Evolutionary conservation across 2,888 invertebrate genomes (phyloP).

Genomic region (Hemistola chrysoprasaria): DNA sequence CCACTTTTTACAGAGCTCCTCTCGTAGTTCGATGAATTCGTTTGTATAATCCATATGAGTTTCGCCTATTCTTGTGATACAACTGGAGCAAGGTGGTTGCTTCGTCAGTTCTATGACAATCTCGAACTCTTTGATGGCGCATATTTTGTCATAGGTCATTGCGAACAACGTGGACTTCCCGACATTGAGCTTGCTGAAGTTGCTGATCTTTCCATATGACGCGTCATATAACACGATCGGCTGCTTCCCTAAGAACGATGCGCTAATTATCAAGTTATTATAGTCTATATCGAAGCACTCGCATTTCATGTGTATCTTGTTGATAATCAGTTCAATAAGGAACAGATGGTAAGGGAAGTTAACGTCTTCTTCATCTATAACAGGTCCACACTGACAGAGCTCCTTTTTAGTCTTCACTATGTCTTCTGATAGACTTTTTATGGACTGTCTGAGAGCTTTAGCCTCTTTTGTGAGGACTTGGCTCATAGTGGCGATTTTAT

Average conservation of each 20-base stretch:
- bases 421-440: constrained; percentile 60
- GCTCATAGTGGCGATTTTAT: constrained; percentile 68
- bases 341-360: constrained; percentile 73
- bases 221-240: constrained; percentile 67
- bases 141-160: constrained; percentile 76
- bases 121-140: constrained; percentile 60
- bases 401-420: constrained; percentile 59
- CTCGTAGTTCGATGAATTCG: constrained; percentile 56
- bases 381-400: constrained; percentile 26
- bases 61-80: constrained; percentile 66
- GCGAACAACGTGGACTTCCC: constrained; percentile 73
- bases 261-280: constrained; percentile 68
- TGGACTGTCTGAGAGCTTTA: constrained; percentile 62
- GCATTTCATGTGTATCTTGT: constrained; percentile 76
- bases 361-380: constrained; percentile 41
- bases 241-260: constrained; percentile 64
- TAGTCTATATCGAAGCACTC: constrained; percentile 72
- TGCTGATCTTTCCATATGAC: constrained; percentile 61
- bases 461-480: constrained; percentile 67
- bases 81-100: constrained; percentile 67
- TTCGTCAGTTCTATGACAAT: constrained; percentile 60
- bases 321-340: constrained; percentile 68
- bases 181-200: constrained; percentile 61
- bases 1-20: constrained; percentile 70
- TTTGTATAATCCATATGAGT: constrained; percentile 63